phyloP scores from a whole-genome alignment of 2,113 vertebrate species.

The Anarrhichthys ocellatus region DNA sequence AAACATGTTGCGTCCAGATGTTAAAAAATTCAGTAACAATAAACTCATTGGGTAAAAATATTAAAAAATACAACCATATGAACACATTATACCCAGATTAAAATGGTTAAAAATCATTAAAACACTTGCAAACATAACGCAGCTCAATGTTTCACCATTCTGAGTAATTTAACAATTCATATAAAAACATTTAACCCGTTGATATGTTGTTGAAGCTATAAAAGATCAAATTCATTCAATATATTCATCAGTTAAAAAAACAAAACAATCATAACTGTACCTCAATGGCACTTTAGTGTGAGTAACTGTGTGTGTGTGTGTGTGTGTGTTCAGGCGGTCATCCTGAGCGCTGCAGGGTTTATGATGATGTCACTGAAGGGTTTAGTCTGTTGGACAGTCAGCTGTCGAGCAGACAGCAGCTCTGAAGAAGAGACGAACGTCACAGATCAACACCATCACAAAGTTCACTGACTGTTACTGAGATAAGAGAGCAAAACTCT shows the following conservation, averaged over 20 bases:
- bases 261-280: neutral
- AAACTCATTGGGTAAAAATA: neutral
- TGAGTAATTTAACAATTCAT: conserved; percentile 1
- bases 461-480: neutral
- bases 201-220: neutral
- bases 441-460: neutral
- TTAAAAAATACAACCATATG: conserved; percentile 9
- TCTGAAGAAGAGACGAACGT: conserved; percentile 37
- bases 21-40: neutral
- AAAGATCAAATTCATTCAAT: neutral
- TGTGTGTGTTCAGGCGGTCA: conserved; percentile 22
- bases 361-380: conserved; percentile 59
- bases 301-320: neutral
- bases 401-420: conserved; percentile 59
- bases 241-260: neutral
- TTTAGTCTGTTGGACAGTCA: conserved; percentile 41
- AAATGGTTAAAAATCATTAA: conserved; percentile 20
- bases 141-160: neutral
- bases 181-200: conserved; percentile 11
- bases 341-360: neutral
- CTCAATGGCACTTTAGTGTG: neutral
- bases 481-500: neutral
- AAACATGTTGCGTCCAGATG: neutral
- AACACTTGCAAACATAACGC: neutral
- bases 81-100: conserved; percentile 12